phyloP scores from a whole-genome alignment of 2,888 invertebrate genomes.

The Taphrorychus bicolor region DNA sequence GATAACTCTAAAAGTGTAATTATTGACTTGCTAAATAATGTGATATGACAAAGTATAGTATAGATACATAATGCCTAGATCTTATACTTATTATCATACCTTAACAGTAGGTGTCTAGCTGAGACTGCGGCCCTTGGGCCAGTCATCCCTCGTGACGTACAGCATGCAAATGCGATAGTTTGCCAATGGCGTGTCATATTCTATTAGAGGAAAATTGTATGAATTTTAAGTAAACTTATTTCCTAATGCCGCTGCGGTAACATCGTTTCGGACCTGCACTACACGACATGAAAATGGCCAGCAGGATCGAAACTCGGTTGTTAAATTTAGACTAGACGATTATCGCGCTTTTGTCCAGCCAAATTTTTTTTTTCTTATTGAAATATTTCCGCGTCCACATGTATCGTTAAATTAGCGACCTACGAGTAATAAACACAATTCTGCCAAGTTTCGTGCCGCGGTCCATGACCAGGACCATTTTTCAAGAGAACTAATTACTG shows the following conservation, averaged over 20 bases:
- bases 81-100: too few species aligned
- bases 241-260: not conserved
- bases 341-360: not conserved
- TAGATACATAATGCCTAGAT: too few species aligned
- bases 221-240: constrained; percentile 4
- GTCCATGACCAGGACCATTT: constrained; percentile 22
- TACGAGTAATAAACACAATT: not conserved
- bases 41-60: too few species aligned
- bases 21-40: too few species aligned
- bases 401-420: constrained; percentile 14
- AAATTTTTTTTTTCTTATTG: not conserved
- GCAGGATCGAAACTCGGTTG: not conserved
- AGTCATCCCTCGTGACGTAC: not conserved
- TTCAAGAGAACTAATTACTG: constrained; percentile 26
- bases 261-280: not conserved
- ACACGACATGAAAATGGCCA: not conserved
- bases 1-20: too few species aligned
- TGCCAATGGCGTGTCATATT: constrained; percentile 4
- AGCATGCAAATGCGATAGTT: constrained; percentile 3
- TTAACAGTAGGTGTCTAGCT: too few species aligned
- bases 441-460: constrained; percentile 20
- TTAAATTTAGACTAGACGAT: not conserved
- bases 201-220: not conserved
- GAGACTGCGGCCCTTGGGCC: too few species aligned
- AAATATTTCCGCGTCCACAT: not conserved